These are phyloP conservation scores for Drosophila prolongata DNA, from an alignment of 2,888 invertebrate genomes.

Conservation along the genomic window DNA sequence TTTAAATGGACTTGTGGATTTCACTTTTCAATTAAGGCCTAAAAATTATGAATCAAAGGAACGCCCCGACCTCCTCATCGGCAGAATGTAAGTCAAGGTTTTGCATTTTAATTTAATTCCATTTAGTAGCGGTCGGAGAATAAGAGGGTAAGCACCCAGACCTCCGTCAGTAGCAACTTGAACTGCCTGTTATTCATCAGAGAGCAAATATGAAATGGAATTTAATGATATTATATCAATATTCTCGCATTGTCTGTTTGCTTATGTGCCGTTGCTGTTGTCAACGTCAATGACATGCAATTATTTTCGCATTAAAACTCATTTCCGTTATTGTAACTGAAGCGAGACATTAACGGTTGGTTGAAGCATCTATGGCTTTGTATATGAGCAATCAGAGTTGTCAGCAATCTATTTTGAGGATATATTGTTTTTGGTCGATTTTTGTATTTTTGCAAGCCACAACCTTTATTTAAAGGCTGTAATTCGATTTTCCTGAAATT, in stretches of 20 bases:
- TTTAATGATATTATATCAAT: constrained; percentile 63
- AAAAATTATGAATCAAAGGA: constrained; percentile 39
- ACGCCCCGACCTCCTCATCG: not conserved
- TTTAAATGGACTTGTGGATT: constrained; percentile 49
- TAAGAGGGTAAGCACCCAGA: not conserved
- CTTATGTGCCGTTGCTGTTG: constrained; percentile 26
- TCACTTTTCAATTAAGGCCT: constrained; percentile 61
- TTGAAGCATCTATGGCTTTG: constrained; percentile 55
- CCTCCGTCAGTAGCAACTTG: constrained; percentile 25
- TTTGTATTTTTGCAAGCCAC: too few species aligned
- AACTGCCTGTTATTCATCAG: constrained; percentile 42
- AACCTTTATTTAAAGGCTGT: too few species aligned
- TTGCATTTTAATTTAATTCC: constrained; percentile 44
- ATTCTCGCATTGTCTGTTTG: constrained; percentile 47
- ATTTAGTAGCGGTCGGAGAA: constrained; percentile 11
- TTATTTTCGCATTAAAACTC: constrained; percentile 74
- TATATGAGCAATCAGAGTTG: constrained; percentile 4
- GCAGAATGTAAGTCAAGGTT: constrained; percentile 44
- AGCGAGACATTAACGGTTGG: constrained; percentile 57
- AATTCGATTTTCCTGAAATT: too few species aligned
- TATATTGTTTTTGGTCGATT: too few species aligned
- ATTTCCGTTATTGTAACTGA: constrained; percentile 67
- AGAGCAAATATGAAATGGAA: constrained; percentile 49
- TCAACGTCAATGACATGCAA: constrained; percentile 69
- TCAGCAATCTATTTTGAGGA: not conserved